phyloP scores from a whole-genome alignment of 2,888 invertebrate species.

The Dicranocentrus wangi region DNA sequence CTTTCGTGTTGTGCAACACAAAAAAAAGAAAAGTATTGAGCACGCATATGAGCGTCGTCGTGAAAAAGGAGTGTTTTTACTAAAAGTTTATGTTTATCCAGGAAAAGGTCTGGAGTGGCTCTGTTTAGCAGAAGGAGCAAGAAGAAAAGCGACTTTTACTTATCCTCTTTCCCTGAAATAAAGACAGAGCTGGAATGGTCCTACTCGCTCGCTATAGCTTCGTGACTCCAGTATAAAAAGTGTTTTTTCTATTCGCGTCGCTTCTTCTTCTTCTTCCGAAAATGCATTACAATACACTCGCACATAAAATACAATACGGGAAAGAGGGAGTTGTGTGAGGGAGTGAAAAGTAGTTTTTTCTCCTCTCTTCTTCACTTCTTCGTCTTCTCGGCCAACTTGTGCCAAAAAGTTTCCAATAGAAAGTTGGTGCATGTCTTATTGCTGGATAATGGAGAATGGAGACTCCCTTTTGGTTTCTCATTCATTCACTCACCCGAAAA shows the following conservation, averaged over 20 bases:
- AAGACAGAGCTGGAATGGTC: neutral
- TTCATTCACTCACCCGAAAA: conserved; percentile 31
- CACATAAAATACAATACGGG: conserved; percentile 44
- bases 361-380: too few species aligned
- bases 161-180: neutral
- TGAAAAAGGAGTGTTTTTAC: conserved; percentile 37
- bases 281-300: conserved; percentile 39
- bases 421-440: neutral
- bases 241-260: neutral
- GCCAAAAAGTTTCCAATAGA: conserved; percentile 54
- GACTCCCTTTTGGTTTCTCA: conserved; percentile 7
- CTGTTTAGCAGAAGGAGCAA: neutral
- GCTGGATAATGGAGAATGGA: conserved; percentile 22
- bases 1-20: conserved; percentile 7
- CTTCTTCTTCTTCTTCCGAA: neutral
- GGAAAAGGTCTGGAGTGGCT: conserved; percentile 42
- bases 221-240: neutral
- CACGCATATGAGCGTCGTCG: neutral
- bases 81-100: conserved; percentile 59
- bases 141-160: conserved; percentile 17
- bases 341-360: too few species aligned
- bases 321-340: neutral
- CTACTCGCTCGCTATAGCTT: neutral
- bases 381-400: too few species aligned
- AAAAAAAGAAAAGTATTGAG: conserved; percentile 4